A percentile compares a stretch with the other conserved stretches of the same genome.
These are phyloP conservation scores for Drosophila ficusphila DNA, from an alignment of 1,140 invertebrate species.

Conservation along the genomic window DNA sequence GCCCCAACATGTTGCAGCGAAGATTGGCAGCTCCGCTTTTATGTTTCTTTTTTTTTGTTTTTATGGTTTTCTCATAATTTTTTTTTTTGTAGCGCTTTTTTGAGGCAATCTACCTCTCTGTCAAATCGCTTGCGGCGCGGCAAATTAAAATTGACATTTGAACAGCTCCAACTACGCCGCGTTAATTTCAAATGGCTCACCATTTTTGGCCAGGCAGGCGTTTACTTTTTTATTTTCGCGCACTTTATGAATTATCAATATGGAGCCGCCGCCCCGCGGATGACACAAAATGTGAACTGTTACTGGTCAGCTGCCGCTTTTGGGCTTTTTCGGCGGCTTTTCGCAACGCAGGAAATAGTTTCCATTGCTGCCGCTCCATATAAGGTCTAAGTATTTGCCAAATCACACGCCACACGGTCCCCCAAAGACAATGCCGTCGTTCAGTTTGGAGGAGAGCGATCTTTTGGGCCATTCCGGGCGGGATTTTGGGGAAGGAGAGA, in stretches of 20 bases:
- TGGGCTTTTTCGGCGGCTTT: constrained; percentile 35
- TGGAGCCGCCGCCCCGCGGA: constrained; percentile 63
- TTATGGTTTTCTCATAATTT: constrained; percentile 2
- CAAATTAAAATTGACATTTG: constrained; percentile 82
- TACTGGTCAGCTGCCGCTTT: constrained; percentile 31
- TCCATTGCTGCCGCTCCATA: constrained; percentile 65
- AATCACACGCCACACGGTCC: constrained; percentile 70
- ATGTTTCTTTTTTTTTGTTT: background rate
- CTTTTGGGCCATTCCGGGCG: constrained; percentile 5
- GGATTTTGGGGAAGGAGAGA: constrained; percentile 10
- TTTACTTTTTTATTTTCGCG: constrained; percentile 34
- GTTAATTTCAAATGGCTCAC: constrained; percentile 76
- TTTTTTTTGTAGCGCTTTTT: constrained; percentile 1
- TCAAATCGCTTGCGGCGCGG: constrained; percentile 55
- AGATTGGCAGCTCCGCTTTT: constrained; percentile 62
- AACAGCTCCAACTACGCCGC: constrained; percentile 62
- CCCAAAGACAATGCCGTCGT: constrained; percentile 68
- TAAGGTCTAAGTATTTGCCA: constrained; percentile 81
- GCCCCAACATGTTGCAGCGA: constrained; percentile 74
- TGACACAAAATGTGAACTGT: constrained; percentile 72
- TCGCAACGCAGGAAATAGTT: constrained; percentile 78
- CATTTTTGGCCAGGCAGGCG: constrained; percentile 61
- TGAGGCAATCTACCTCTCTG: constrained; percentile 47
- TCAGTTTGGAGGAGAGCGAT: constrained; percentile 25
- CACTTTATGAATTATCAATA: constrained; percentile 81